A percentile compares a stretch with the other conserved stretches of the same genome.
Evolutionary conservation across 2,113 vertebrate genomes (phyloP).

Genomic region (Pontoporia blainvillei): DNA sequence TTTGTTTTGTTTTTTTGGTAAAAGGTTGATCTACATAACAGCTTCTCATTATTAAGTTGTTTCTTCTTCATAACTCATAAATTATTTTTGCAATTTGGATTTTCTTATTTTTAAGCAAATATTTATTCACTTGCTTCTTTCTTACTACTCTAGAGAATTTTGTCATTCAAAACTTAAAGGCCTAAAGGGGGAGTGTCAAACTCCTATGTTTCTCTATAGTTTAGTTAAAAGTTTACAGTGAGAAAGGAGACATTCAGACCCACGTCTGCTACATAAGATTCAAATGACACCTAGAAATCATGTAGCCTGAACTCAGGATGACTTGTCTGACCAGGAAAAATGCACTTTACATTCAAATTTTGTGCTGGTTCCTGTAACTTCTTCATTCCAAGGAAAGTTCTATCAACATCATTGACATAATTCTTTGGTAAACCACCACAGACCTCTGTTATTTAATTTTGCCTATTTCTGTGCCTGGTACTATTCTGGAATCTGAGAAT

Average conservation of each 20-base stretch:
- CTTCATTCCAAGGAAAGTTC: not conserved
- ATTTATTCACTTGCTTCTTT: not conserved
- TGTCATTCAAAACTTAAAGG: not conserved
- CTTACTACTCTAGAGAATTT: not conserved
- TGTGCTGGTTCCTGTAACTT: not conserved
- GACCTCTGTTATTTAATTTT: not conserved
- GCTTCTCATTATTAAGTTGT: not conserved
- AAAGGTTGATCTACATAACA: not conserved
- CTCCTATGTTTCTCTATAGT: not conserved
- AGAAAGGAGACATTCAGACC: not conserved
- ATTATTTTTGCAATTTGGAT: not conserved
- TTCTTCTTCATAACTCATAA: not conserved
- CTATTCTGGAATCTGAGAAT: not conserved
- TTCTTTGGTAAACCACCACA: not conserved
- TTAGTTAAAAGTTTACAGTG: not conserved
- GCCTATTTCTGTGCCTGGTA: not conserved
- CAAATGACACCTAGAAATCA: not conserved
- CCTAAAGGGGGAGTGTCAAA: not conserved
- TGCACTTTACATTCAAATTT: not conserved
- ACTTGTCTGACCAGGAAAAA: not conserved
- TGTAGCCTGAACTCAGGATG: not conserved
- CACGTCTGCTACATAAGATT: not conserved
- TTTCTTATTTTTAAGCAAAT: conserved; percentile 9
- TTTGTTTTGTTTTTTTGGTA: not conserved
- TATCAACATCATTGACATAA: not conserved